These are phyloP conservation scores for Luscinia luscinia DNA, from an alignment of 2,797 vertebrate species.

Conservation along the genomic window DNA sequence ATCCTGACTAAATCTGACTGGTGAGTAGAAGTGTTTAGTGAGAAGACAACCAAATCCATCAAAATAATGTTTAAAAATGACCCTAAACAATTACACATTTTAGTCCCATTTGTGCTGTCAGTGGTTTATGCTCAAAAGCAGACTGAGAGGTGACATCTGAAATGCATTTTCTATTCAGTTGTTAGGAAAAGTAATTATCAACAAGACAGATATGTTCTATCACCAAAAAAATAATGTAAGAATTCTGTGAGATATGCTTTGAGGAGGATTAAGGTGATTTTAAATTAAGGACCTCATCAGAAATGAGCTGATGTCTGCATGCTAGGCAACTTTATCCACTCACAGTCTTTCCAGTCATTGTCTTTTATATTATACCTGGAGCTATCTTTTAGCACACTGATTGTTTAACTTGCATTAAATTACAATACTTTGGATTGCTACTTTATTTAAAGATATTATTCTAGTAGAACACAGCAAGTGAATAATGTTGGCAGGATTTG, in stretches of 20 bases:
- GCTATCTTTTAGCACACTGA: not conserved
- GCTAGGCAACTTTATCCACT: not conserved
- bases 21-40: not conserved
- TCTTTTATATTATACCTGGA: not conserved
- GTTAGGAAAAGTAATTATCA: not conserved
- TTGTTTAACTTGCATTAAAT: not conserved
- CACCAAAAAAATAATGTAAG: not conserved
- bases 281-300: not conserved
- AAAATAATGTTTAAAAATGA: not conserved
- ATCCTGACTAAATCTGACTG: not conserved
- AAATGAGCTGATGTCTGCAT: not conserved
- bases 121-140: not conserved
- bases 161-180: not conserved
- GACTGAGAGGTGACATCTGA: not conserved
- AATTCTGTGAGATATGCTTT: not conserved
- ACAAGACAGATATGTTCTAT: not conserved
- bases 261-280: not conserved
- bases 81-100: not conserved
- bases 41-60: not conserved
- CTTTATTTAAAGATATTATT: not conserved
- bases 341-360: not conserved
- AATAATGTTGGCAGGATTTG: not conserved
- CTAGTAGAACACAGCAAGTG: not conserved
- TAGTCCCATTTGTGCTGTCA: not conserved
- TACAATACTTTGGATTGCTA: not conserved